Conservation (phyloP, 23 tunicate genomes). For the Phallusia fumigata region DNA sequence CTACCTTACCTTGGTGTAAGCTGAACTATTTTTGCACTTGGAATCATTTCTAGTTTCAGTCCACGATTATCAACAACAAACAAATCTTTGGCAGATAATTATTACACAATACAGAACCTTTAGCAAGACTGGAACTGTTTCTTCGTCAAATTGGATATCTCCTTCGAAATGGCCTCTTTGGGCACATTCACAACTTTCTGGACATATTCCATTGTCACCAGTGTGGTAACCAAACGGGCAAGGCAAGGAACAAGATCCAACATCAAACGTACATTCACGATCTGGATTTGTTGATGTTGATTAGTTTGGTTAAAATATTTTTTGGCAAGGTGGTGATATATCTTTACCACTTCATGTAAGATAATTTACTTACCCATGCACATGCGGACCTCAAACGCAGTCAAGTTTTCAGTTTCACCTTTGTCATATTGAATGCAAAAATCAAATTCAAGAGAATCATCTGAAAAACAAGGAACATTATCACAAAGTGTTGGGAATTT, state of each 20-base stretch:
- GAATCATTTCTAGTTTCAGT: no score
- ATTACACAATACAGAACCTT: no score
- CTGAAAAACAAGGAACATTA: not conserved
- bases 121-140: not conserved
- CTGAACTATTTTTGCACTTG: no score
- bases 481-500: no score
- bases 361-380: not conserved
- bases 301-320: no score
- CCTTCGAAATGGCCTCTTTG: not conserved
- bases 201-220: not conserved
- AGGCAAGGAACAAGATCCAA: not conserved
- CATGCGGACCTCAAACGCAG: not conserved
- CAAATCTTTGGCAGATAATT: no score
- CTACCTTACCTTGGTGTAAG: no score
- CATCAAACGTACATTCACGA: not conserved
- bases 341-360: no score
- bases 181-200: slow-evolving; percentile 7
- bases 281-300: no score
- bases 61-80: no score
- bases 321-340: no score
- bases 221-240: slow-evolving; percentile 16
- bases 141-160: slow-evolving; percentile 5
- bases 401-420: not conserved
- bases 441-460: not conserved
- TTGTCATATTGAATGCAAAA: not conserved